phyloP scores from a whole-genome alignment of 2,113 vertebrate species.

The Rhinolophus sinicus region DNA sequence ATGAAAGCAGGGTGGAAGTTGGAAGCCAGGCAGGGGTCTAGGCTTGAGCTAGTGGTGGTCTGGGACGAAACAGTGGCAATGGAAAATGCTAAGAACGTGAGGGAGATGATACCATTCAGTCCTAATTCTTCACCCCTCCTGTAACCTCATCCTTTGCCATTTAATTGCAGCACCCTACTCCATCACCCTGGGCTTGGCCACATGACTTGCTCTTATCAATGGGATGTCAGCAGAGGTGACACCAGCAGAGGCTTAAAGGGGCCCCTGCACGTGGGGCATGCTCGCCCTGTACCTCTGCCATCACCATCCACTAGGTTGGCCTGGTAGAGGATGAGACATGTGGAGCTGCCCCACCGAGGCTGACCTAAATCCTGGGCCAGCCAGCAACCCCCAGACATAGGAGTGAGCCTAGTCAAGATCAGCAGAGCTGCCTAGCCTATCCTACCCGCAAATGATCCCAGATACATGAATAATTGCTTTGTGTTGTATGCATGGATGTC shows the following conservation, averaged over 20 bases:
- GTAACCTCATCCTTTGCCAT: background rate
- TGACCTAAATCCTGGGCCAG: background rate
- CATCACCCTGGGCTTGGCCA: background rate
- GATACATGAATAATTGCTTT: rapidly evolving
- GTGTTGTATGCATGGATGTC: background rate
- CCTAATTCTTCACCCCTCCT: background rate
- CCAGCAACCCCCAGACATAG: background rate
- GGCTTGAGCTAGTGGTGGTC: background rate
- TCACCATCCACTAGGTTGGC: background rate
- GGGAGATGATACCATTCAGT: rapidly evolving
- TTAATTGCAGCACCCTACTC: too few relatives aligned
- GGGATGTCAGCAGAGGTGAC: background rate
- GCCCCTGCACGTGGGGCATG: background rate
- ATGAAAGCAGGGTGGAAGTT: background rate
- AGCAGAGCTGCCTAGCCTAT: background rate
- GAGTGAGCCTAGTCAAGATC: background rate
- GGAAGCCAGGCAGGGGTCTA: background rate
- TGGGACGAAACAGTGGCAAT: background rate
- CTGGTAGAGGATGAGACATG: background rate
- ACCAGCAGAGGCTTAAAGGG: background rate
- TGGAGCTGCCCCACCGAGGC: background rate
- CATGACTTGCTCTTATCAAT: background rate
- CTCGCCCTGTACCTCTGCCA: background rate
- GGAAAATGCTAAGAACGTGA: background rate
- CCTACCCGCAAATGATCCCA: too few relatives aligned